A percentile compares a stretch with the other conserved stretches of the same genome.
Conservation (phyloP, 2,888 invertebrate species). For the Cryptocheilus praepositus region DNA sequence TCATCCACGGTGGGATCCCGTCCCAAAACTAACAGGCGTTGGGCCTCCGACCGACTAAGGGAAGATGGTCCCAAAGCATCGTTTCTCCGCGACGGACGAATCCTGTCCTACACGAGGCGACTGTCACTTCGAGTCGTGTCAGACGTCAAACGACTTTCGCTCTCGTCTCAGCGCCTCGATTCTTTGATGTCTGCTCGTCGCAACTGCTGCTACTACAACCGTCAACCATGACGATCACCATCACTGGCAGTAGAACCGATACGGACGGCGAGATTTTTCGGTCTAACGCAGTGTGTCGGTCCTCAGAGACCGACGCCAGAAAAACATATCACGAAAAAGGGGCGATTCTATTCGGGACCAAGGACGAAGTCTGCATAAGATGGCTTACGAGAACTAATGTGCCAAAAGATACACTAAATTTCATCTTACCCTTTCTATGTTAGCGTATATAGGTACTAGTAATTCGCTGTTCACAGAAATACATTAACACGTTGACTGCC, state of each 20-base stretch:
- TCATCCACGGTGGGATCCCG: conserved; percentile 42
- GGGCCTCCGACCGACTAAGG: conserved; percentile 20
- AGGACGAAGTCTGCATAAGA: no score
- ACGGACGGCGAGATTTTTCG: no score
- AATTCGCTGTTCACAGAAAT: no score
- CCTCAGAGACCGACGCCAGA: no score
- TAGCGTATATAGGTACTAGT: no score
- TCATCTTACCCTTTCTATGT: no score
- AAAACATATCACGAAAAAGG: background rate
- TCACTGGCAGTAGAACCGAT: no score
- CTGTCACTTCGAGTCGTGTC: conserved; percentile 63
- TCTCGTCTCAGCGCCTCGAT: conserved; percentile 27
- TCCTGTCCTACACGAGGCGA: conserved; percentile 56
- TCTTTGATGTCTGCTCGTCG: conserved; percentile 15
- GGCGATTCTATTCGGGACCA: conserved; percentile 7
- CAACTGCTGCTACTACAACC: background rate
- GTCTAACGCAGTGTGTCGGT: no score
- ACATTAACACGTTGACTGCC: no score
- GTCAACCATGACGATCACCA: no score
- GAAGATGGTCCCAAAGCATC: conserved; percentile 32
- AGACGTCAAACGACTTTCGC: conserved; percentile 55
- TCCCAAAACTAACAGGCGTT: conserved; percentile 31
- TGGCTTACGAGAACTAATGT: no score
- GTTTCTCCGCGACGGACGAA: conserved; percentile 45
- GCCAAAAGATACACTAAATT: no score